Conservation (phyloP, 2,113 vertebrate genomes). For the Accipiter cooperii region DNA sequence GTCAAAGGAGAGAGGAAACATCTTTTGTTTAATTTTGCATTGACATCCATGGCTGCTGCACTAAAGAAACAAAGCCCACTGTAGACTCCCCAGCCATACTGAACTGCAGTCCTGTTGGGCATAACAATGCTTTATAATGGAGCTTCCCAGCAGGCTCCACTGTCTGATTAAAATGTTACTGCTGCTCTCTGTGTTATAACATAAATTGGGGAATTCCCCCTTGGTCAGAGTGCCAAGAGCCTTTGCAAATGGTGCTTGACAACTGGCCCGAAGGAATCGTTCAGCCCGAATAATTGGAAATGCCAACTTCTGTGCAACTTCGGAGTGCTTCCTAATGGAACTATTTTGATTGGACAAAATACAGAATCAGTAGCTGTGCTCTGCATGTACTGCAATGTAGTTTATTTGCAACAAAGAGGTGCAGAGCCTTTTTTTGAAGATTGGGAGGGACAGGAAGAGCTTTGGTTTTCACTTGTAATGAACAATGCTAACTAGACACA, state of each 20-base stretch:
- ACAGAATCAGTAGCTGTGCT: background rate
- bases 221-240: background rate
- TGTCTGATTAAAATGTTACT: constrained; percentile 5
- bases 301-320: background rate
- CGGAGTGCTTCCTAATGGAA: background rate
- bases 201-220: background rate
- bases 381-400: background rate
- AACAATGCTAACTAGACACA: background rate
- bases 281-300: background rate
- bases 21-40: background rate
- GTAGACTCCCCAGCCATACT: background rate
- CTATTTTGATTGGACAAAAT: background rate
- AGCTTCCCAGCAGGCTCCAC: background rate
- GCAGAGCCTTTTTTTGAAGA: background rate
- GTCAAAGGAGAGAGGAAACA: background rate
- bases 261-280: background rate
- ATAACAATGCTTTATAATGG: background rate
- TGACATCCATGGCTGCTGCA: background rate
- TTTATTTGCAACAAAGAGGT: background rate
- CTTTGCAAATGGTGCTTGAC: constrained; percentile 18
- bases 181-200: background rate
- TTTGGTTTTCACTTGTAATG: background rate
- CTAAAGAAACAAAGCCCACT: background rate
- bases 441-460: background rate
- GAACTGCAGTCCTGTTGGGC: background rate